A percentile compares a stretch with the other conserved stretches of the same genome.
Evolutionary conservation across 2,113 vertebrate species (phyloP).

Genomic region (Sinocyclocheilus maitianheensis): DNA sequence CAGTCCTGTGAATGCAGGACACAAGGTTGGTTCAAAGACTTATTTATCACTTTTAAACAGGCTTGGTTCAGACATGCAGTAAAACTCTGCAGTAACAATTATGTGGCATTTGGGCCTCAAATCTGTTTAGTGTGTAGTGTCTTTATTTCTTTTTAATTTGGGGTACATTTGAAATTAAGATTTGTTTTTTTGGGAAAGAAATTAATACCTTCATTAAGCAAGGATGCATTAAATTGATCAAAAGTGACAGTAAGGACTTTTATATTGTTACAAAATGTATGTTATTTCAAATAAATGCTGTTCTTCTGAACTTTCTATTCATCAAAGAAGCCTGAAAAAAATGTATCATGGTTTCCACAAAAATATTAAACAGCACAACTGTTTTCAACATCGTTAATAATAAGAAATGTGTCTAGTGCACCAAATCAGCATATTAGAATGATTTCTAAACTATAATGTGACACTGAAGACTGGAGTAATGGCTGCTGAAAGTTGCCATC

Average conservation of each 20-base stretch:
- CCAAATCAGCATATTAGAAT: neutral
- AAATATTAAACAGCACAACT: too few relatives aligned
- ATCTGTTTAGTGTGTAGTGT: neutral
- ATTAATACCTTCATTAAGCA: neutral
- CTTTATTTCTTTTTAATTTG: too few relatives aligned
- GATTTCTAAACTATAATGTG: neutral
- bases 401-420: neutral
- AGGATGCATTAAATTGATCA: too few relatives aligned
- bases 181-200: too few relatives aligned
- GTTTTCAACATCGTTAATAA: neutral
- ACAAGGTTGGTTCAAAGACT: neutral
- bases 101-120: neutral
- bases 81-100: neutral
- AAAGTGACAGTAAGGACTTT: too few relatives aligned
- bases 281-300: too few relatives aligned
- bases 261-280: too few relatives aligned
- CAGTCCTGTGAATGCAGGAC: conserved; percentile 84
- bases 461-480: neutral
- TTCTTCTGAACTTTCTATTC: too few relatives aligned
- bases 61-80: neutral
- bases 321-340: too few relatives aligned
- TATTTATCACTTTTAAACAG: too few relatives aligned
- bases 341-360: too few relatives aligned
- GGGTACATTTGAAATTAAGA: too few relatives aligned
- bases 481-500: neutral